Evolutionary conservation across 2,113 vertebrate species (phyloP).

Genomic region (Delphinus delphis): DNA sequence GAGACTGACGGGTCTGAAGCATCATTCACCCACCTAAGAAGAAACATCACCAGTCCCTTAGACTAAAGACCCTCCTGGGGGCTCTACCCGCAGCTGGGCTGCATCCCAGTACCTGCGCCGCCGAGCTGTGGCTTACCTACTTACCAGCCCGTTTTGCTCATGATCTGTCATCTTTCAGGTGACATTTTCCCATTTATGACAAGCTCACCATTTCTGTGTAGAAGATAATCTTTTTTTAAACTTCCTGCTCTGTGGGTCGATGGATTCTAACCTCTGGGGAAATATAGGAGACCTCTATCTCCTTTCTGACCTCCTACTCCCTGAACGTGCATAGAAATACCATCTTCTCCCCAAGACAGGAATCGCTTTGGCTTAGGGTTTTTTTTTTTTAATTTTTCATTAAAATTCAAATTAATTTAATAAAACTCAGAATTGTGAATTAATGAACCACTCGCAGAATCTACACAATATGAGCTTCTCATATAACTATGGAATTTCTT

Average conservation of each 20-base stretch:
- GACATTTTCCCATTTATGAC: not conserved
- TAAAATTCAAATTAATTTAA: constrained; percentile 86
- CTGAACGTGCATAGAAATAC: not conserved
- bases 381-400: constrained; percentile 79
- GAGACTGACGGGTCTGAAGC: not conserved
- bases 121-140: not conserved
- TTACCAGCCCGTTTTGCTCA: not conserved
- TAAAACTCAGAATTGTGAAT: constrained; percentile 83
- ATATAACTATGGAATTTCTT: constrained; percentile 63
- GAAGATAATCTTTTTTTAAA: not conserved
- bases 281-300: not conserved
- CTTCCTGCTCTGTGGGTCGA: not conserved
- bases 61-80: not conserved
- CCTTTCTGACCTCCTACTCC: not conserved
- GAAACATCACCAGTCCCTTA: not conserved
- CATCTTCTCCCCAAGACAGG: constrained; percentile 54
- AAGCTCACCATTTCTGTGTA: not conserved
- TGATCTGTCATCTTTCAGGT: not conserved
- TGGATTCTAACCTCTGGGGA: not conserved
- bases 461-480: constrained; percentile 71
- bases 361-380: constrained; percentile 65
- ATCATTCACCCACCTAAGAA: not conserved
- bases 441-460: constrained; percentile 80
- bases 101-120: not conserved
- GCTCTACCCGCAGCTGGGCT: not conserved